Base-by-base conservation (phyloP, 2,113 vertebrate species). In the Tachysurus fulvidraco region DNA sequence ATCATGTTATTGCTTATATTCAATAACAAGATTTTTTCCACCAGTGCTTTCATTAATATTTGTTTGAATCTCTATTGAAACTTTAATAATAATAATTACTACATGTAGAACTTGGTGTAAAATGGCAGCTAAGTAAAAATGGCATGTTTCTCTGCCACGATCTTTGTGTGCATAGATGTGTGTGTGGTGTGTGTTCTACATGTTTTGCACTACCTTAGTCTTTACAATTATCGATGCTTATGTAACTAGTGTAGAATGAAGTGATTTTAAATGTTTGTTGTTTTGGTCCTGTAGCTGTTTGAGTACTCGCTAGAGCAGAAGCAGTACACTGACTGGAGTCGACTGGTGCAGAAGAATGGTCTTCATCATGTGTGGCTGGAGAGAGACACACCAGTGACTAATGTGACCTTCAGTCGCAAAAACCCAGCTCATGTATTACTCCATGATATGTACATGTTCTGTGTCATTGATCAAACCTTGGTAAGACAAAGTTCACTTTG, bases 381-480 rank as follows among this genome's bases (percentile, higher is more conserved):
- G 88, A 93, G 97, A 25, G 97, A 98, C 92, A 95, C 97, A 0
- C 97, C 97, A 16, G 91, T 99, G 92, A 97, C 95, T 0, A 95
- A 96, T 64, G 93, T 99, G 88, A 69, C 94, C 90, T 99, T 98
- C 92, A 96, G 95, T 89, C 95, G 95, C n/a, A 92, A 89, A 81
- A 96, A 96, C 79, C 92, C 96, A 0, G 89, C 93, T 0, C 96
- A 98, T 89, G 94, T 99, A 89, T 85, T 99, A 17, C 93, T 99
- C n/a, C 96, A 98, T 0, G 98, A 99, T 88, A 55, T 64, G 14
- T 96, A 96, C 94, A 96, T 98, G 97, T 95, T 99, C 93, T 99
- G 97, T 55, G 87, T 99, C 92, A 93, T 99, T 0, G 98, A 99
- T 93, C 96, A 97, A 92, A 96, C 95, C 5, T 93, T 97, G 96